A percentile compares a stretch with the other conserved stretches of the same genome.
Evolutionary conservation across 2,113 vertebrate genomes (phyloP).

Genomic region (Scalopus aquaticus): DNA sequence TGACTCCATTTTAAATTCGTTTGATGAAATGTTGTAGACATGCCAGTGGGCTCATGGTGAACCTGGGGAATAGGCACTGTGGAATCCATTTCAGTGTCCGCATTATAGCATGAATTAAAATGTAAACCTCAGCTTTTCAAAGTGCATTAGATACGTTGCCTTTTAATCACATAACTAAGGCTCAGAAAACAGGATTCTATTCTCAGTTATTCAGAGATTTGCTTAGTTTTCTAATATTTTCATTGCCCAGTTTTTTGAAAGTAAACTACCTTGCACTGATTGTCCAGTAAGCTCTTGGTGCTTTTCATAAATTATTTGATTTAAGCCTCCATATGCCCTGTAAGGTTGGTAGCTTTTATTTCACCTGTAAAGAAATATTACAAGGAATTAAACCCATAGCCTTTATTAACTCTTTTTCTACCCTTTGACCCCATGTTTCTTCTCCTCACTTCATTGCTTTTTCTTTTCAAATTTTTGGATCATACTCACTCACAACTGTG

Average conservation of each 20-base stretch:
- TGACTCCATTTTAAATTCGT: not conserved
- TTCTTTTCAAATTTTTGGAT: not conserved
- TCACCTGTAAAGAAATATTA: not conserved
- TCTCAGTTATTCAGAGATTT: not conserved
- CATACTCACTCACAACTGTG: not conserved
- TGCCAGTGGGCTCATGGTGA: not conserved
- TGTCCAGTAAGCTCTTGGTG: not conserved
- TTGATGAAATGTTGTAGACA: not conserved
- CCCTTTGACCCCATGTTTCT: not conserved
- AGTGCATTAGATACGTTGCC: not conserved
- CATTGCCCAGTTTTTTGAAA: not conserved
- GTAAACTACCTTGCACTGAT: not conserved
- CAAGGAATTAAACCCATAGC: not conserved
- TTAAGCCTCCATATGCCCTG: not conserved
- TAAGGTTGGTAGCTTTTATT: not conserved
- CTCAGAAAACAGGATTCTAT: not conserved
- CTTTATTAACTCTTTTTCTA: not conserved
- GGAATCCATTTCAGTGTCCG: not conserved
- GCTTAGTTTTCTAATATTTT: not conserved
- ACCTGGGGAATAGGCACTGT: not conserved
- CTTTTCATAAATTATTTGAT: not conserved
- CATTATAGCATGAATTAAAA: not conserved
- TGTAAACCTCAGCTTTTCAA: not conserved
- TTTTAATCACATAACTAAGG: not conserved
- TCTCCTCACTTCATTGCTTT: not conserved